Evolutionary conservation across 2,797 vertebrate species (phyloP), one percentile per base, ranked within the genome.

Genomic region (Enteromius paludinosus): DNA sequence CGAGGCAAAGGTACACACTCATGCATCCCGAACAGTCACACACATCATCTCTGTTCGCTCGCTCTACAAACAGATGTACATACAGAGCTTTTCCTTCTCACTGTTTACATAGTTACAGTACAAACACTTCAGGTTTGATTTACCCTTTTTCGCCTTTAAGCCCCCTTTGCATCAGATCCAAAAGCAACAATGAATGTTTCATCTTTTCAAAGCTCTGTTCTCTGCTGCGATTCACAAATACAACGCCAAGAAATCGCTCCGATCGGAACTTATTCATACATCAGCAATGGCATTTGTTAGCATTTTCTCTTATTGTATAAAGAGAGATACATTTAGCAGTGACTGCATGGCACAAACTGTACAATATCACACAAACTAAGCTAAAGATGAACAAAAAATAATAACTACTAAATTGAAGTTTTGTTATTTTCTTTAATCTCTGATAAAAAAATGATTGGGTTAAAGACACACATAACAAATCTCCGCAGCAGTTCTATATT

Each of bases 51-150:
- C 18, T 70, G 23, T 62, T 76, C 41, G 33, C 41, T 68, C 66
- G 20, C 54, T 65, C 18, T n/a, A 62, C 54, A 83, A 88, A 86
- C 79, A 86, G 64, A 79, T 84, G 78, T 85, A 85, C 73, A 85
- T 87, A 76, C 59, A 76, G 70, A 83, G 78, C 78, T 81, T 84
- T 84, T 81, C 49, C 74, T 70, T 82, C 68, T 72, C 70, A 83
- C 78, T 89, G 83, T 90, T 86, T 89, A 86, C 85, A 59, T 43
- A 82, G 82, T 83, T 85, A 87, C 86, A 86, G 86, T 84, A 70
- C 87, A 89, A 87, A 88, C 87, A 88, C 85, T 88, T 89, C 85
- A 86, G 78, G 52, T 86, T 86, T 85, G 84, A 85, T 89, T 87
- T 84, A 84, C 20, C 78, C 64, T 45, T 52, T 84, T 83, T 83